Conservation (phyloP, 2,888 invertebrate genomes). For the Spialia ferax region DNA sequence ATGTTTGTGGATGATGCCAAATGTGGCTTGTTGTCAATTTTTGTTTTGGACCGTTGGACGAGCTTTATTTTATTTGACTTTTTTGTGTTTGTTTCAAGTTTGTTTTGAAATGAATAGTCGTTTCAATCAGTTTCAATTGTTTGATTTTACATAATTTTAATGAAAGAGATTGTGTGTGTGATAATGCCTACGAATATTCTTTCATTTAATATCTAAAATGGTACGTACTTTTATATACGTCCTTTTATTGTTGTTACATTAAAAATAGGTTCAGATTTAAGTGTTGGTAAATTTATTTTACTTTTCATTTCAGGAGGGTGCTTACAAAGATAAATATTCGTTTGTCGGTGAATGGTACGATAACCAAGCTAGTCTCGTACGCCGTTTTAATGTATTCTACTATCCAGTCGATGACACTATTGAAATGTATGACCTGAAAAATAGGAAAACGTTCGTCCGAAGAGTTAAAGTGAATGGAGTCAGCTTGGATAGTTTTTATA, state of each 20-base stretch:
- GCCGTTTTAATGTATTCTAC: constrained; percentile 92
- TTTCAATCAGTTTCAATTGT: too few relatives aligned
- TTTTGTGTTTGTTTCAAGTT: too few relatives aligned
- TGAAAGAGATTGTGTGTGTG: neutral
- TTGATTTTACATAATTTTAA: too few relatives aligned
- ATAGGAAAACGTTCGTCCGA: constrained; percentile 88
- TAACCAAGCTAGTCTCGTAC: constrained; percentile 90
- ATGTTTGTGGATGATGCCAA: too few relatives aligned
- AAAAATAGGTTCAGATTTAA: neutral
- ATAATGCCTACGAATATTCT: neutral
- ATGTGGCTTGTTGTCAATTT: too few relatives aligned
- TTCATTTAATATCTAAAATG: constrained; percentile 6
- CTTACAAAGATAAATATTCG: constrained; percentile 83
- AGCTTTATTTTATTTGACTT: too few relatives aligned
- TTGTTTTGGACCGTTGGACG: too few relatives aligned
- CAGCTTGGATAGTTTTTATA: constrained; percentile 89
- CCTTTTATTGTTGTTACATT: neutral
- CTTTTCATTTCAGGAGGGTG: constrained; percentile 69
- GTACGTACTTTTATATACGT: neutral
- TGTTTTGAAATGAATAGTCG: too few relatives aligned
- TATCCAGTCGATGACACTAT: constrained; percentile 92
- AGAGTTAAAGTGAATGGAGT: constrained; percentile 90
- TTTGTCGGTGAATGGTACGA: constrained; percentile 96
- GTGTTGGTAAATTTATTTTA: neutral
- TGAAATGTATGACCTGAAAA: constrained; percentile 92